Evolutionary conservation across 2,113 vertebrate genomes (phyloP).

Genomic region (Calidris pugnax): DNA sequence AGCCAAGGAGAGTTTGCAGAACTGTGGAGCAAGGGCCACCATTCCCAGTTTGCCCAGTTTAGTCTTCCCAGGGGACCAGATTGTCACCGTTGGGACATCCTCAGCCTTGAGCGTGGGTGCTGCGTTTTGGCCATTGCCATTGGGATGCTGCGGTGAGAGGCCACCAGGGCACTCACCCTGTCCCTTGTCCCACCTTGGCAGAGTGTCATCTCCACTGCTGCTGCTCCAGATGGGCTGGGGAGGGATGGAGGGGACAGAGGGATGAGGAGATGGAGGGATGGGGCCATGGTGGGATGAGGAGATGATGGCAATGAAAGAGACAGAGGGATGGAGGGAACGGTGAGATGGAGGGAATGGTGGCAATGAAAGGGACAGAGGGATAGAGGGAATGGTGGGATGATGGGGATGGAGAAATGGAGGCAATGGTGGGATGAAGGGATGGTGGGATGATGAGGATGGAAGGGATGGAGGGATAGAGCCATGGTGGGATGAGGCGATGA

Average conservation of each 20-base stretch:
- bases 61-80: fast-evolving
- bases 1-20: not conserved
- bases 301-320: not conserved
- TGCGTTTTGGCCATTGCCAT: fast-evolving
- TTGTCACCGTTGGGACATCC: not conserved
- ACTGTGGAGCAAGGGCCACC: not conserved
- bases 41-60: not conserved
- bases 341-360: too few relatives aligned
- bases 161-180: too few relatives aligned
- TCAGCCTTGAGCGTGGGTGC: fast-evolving
- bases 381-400: too few relatives aligned
- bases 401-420: too few relatives aligned
- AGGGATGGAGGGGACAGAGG: too few relatives aligned
- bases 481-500: too few relatives aligned
- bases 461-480: too few relatives aligned
- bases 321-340: not conserved
- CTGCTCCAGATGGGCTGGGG: not conserved
- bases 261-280: not conserved
- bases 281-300: not conserved
- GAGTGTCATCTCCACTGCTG: not conserved
- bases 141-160: not conserved
- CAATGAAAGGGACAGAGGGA: too few relatives aligned
- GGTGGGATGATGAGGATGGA: too few relatives aligned
- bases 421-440: too few relatives aligned
- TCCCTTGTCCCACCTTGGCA: not conserved